A percentile compares a stretch with the other conserved stretches of the same genome.
Conservation (phyloP, 2,113 vertebrate species). For the Aldabrachelys gigantea region DNA sequence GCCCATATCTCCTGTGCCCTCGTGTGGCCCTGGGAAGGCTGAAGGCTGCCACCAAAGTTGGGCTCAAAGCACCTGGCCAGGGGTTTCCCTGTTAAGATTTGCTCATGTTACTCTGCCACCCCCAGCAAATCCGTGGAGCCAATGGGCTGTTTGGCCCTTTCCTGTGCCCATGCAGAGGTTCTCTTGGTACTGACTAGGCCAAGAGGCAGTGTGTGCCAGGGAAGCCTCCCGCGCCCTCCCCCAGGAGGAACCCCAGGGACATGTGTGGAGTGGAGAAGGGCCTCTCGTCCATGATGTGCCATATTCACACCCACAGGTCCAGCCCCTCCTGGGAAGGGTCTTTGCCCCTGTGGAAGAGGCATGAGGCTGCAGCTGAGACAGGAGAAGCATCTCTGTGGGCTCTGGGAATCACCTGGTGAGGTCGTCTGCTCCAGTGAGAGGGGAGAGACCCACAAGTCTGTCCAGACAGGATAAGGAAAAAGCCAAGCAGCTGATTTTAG, state of each 20-base stretch:
- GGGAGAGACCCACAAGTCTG: slow-evolving; percentile 43
- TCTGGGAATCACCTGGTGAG: slow-evolving; percentile 56
- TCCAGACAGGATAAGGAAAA: background rate
- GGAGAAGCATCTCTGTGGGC: background rate
- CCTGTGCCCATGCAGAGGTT: background rate
- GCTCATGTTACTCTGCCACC: too few relatives aligned
- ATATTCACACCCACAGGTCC: background rate
- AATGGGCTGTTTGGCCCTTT: background rate
- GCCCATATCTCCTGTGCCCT: background rate
- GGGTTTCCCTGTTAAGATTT: too few relatives aligned
- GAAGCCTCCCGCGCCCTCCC: too few relatives aligned
- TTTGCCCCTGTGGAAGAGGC: background rate
- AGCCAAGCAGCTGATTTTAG: slow-evolving; percentile 49
- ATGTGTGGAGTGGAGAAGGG: too few relatives aligned
- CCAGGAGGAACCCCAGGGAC: too few relatives aligned
- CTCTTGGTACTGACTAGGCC: too few relatives aligned
- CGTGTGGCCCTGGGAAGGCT: background rate
- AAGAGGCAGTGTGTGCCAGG: fast-evolving
- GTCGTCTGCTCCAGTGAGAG: slow-evolving; percentile 56
- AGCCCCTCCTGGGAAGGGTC: background rate
- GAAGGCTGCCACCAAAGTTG: too few relatives aligned
- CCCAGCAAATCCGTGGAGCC: too few relatives aligned
- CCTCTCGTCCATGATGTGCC: too few relatives aligned
- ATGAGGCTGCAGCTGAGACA: background rate
- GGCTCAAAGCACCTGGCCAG: too few relatives aligned